Evolutionary conservation across 2,113 vertebrate species (phyloP), one percentile per base, ranked within the genome.

Genomic region (Bufo bufo): DNA sequence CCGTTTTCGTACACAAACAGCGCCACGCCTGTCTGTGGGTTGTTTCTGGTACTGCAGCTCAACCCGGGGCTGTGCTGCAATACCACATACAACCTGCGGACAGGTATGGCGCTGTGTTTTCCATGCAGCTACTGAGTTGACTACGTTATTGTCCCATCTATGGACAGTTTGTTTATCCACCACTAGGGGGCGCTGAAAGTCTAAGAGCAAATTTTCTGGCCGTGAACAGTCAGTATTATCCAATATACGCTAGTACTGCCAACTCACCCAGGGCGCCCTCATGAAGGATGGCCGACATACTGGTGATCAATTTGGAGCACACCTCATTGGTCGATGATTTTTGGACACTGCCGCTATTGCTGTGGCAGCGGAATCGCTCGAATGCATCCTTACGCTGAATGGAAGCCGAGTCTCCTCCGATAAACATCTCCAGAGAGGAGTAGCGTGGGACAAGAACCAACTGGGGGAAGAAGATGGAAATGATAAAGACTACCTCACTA

Each of bases 381-480:
- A 96, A 99, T 63, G 92, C 96, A 90, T 97, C 93, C 66, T 92
- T 96, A 82, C 96, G 96, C 66, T 90, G 91, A 83, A 94, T 91
- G 17, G 98, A 96, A 3, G 93, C 87, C 0, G 94, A 89, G 72
- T 99, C 97, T 0, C 97, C 97, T 0, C 94, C 94, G 0, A 93
- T 97, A 90, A 99, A 99, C 96, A 99, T 98, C 91, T 99, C 98
- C 92, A 99, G 91, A 2, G 95, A 95, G 69, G 96, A 94, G 90
- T 97, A 95, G 4, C 92, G 97, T 2, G 98, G 98, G 90, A 99
- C 90, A 58, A 99, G 90, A 17, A 96, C 95, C 2, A 99, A 93
- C 98, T 99, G 20, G 13, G 43, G 17, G 14, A 52, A 80, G 11
- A 80, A 33, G 19, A 77, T 20, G 14, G 12, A n/a, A 43, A 17